Base-by-base conservation (phyloP, 2,797 vertebrate genomes). In the Malacoraja senta region DNA sequence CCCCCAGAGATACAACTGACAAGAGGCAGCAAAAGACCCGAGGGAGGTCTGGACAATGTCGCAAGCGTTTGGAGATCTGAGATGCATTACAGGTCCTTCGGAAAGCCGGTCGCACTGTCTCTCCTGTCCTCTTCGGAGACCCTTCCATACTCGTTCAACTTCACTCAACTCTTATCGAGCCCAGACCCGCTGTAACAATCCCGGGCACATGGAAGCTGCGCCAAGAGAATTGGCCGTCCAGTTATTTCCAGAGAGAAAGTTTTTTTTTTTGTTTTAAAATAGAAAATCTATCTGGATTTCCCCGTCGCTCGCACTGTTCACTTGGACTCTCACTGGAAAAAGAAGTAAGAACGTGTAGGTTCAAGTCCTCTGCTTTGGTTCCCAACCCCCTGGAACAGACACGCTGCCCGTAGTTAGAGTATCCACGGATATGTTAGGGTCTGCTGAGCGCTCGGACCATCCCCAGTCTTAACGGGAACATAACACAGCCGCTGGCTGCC, bases 131-230 rank as follows among this genome's bases (percentile, higher is more conserved):
- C 65, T 71, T 35, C 88, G 17, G n/a, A 38, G 9, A 21, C 6
- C 21, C 88, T 91, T 91, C 88, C 88, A 91, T 91, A 8, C 19
- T 71, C 63, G 2, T 9, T 38, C 32, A 24, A n/a, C 61, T 38
- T 29, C 44, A 88, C 84, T 29, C 84, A 74, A 86, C 58, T 29
- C 84, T 88, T 63, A 63, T 61, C 53, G 83, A 86, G 83, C 38
- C 83, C 53, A 65, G 61, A 88, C n/a, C 58, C 61, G 61, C 84
- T 32, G 61, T 63, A 32, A 65, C 29, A 91, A 38, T 71, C 88
- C 65, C 19, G 32, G 32, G 71, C 65, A 38, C 88, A 91, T 91
- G 32, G 8, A 32, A 90, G 63, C 86, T 10, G 63, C 17, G 68
- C 86, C 65, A 19, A 32, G 35, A 32, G n/a, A 91, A 24, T 1